Base-by-base conservation (phyloP, 2,888 invertebrate genomes). In the Achlya flavicornis region DNA sequence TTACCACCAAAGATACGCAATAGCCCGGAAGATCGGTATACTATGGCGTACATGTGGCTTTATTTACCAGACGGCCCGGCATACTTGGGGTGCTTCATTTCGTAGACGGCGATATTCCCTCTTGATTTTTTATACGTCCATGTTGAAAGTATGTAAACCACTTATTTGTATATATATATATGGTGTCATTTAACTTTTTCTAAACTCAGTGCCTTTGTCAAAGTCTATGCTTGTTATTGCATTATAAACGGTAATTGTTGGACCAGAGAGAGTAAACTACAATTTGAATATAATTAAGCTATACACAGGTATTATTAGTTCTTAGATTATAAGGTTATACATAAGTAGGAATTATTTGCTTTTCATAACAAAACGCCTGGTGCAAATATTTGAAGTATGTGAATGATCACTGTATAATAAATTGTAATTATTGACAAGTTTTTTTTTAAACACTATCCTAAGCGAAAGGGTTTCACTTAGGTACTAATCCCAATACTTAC, bases 331-430 rank as follows among this genome's bases (percentile, higher is more conserved):
- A 66, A 65, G 63, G 62, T 48, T 57, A 59, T 64, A 33, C 64
- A 65, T 69, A 68, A 64, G 60, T 65, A 61, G 19, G 63, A 61
- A 63, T 64, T 66, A 64, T 62, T 76, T 70, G 69, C 71, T 74
- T 69, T 68, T 66, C 64, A 58, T 72, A 70, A 62, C 63, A 66
- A 65, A 53, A 69, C 61, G 70, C 64, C 68, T 66, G 63, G 67
- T 72, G 69, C 70, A 74, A 72, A 71, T 73, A 66, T 69, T 76
- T 63, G 70, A 68, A 68, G 62, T 69, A 71, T 68, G 71, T 74
- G 63, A 72, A 65, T 66, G 61, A 62, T 71, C 38, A 71, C 68
- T 71, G 61, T 62, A 67, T 66, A 64, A 32, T 59, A 64, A 43
- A 60, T 41, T 19, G 12, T 60, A 26, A 53, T 59, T 60, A 60